Percentiles rank a stretch among this genome's conserved stretches.
These are phyloP conservation scores for Drosophila kohkoa DNA, from an alignment of 1,140 invertebrate genomes.

Conservation along the genomic window DNA sequence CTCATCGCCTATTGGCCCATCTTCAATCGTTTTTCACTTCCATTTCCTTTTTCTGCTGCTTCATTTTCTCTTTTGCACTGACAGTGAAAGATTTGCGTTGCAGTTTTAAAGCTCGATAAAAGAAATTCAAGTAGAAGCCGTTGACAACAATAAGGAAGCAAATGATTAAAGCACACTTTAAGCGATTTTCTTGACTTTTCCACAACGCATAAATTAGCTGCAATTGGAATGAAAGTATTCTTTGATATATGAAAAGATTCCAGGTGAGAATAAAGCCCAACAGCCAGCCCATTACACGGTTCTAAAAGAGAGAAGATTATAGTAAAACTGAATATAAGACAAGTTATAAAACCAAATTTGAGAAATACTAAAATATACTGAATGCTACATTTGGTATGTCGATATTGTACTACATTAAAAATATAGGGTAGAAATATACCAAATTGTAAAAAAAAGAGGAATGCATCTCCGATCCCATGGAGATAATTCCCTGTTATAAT, in stretches of 20 bases:
- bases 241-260: constrained; percentile 39
- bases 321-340: too few species aligned
- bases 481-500: too few species aligned
- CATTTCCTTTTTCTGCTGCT: background rate
- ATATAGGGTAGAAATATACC: too few species aligned
- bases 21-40: background rate
- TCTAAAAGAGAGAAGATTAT: background rate
- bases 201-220: constrained; percentile 28
- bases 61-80: background rate
- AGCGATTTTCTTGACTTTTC: background rate
- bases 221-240: background rate
- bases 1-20: constrained; percentile 18
- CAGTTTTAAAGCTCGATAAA: constrained; percentile 4
- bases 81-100: background rate
- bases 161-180: background rate
- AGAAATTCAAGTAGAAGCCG: constrained; percentile 15
- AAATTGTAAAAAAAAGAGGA: too few species aligned
- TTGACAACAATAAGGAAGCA: background rate
- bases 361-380: too few species aligned
- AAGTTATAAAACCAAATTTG: too few species aligned
- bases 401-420: too few species aligned
- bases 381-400: too few species aligned
- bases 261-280: constrained; percentile 18
- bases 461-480: too few species aligned
- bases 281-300: background rate